Evolutionary conservation across 2,113 vertebrate species (phyloP).

Genomic region (Corvus cornix): DNA sequence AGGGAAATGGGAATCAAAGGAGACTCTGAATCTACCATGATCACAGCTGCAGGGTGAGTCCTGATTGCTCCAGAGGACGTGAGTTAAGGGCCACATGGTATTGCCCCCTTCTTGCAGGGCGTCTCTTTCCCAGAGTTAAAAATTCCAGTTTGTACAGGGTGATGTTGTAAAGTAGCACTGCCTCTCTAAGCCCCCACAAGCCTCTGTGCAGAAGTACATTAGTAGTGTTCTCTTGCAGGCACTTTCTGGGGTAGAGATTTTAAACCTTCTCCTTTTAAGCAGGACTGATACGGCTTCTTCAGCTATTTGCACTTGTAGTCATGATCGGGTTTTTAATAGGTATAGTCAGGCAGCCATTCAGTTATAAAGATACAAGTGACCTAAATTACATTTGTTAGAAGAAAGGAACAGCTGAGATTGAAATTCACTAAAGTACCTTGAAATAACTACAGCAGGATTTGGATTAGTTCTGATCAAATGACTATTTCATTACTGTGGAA

Average conservation of each 20-base stretch:
- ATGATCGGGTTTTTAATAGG: constrained; percentile 13
- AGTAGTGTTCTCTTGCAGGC: not conserved
- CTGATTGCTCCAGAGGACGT: not conserved
- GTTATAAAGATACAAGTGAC: constrained; percentile 45
- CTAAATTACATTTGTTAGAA: constrained; percentile 17
- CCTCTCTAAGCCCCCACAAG: not conserved
- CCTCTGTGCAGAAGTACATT: not conserved
- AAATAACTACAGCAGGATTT: constrained; percentile 43
- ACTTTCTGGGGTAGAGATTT: not conserved
- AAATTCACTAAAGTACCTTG: constrained; percentile 36
- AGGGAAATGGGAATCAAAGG: not conserved
- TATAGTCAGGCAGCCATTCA: not conserved
- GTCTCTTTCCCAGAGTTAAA: not conserved
- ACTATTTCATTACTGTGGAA: not conserved
- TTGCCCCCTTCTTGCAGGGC: not conserved
- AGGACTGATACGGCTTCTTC: not conserved
- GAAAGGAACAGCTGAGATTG: constrained; percentile 40
- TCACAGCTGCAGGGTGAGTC: not conserved
- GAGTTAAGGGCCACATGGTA: not conserved
- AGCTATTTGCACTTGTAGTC: constrained; percentile 8
- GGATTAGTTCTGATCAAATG: constrained; percentile 49
- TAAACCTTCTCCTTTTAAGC: not conserved
- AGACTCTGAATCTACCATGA: accelerated
- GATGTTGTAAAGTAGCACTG: not conserved
- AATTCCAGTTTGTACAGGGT: not conserved